Evolutionary conservation across 2,113 vertebrate genomes (phyloP), one percentile per base, ranked within the genome.

Genomic region (Melospiza melodia): DNA sequence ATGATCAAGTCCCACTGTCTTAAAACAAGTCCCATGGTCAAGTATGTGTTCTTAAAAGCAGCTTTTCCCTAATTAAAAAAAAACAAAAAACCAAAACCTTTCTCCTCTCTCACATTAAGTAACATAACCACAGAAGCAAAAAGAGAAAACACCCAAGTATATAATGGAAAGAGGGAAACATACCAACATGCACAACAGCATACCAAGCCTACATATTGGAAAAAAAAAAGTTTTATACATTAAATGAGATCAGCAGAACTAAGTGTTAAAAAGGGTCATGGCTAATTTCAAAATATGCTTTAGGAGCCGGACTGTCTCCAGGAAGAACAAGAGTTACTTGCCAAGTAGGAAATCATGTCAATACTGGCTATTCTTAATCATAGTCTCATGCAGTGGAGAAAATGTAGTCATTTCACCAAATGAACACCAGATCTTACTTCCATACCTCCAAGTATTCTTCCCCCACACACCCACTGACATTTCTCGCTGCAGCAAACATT

Each of bases 341-440:
- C 87, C 91, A 95, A 93, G 15, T 28, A 84, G 85, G 73, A 97
- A 95, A 95, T 84, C 49, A 46, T 51, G 84, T 88, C 79, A 96
- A 41, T 75, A 63, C 27, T 27, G 81, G 61, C 61, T 89, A 92
- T 46, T 90, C 76, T 88, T 87, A 90, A 95, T 71, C 73, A 25
- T 0, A 44, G 46, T 65, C 33, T 86, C 72, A 78, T 24, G 46
- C 4, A 75, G 52, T 21, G 61, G 72, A 91, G 85, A 88, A 95
- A 95, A 91, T 41, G 7, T 24, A 82, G 74, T 93, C 77, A 91
- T 72, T 93, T 90, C 28, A 83, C 35, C 33, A 92, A 88, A 25
- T 27, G 55, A 91, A 73, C 43, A 62, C 54, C 28, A 69, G 39
- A 83, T 77, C 58, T 61, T 76, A 43, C 17, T 92, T 75, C 33